Evolutionary conservation across 2,888 invertebrate species (phyloP).

Genomic region (Troilus luridus): DNA sequence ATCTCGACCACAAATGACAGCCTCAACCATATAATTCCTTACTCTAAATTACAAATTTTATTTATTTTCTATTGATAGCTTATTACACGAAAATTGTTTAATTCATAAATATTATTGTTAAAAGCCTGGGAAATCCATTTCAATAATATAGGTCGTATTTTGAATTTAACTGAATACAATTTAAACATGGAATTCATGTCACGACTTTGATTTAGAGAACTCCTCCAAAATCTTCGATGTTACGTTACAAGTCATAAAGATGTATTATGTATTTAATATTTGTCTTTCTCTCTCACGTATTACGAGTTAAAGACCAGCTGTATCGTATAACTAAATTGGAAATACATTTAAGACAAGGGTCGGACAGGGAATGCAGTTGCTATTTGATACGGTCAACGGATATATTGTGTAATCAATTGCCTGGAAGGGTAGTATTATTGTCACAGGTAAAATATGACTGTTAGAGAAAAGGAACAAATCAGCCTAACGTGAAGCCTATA

Average conservation of each 20-base stretch:
- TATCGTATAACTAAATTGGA: neutral
- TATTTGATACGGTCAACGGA: conserved; percentile 3
- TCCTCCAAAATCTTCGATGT: too few relatives aligned
- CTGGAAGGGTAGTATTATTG: neutral
- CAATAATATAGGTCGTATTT: too few relatives aligned
- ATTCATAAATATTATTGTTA: too few relatives aligned
- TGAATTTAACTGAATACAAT: too few relatives aligned
- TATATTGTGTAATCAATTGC: conserved; percentile 44
- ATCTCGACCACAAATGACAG: too few relatives aligned
- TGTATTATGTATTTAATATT: neutral
- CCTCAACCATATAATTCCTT: too few relatives aligned
- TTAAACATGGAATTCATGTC: too few relatives aligned
- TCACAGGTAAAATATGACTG: conserved; percentile 40
- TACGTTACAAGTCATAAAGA: neutral
- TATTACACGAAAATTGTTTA: too few relatives aligned
- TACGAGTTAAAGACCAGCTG: neutral
- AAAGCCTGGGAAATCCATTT: too few relatives aligned
- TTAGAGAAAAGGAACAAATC: conserved; percentile 43
- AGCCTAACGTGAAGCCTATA: conserved; percentile 8
- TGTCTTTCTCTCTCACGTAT: neutral
- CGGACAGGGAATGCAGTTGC: neutral
- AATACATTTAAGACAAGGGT: conserved; percentile 31
- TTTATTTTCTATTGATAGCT: too few relatives aligned
- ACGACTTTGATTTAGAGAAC: too few relatives aligned
- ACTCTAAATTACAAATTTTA: too few relatives aligned